Conservation (phyloP, 2,888 invertebrate genomes). For the Cheilosia vernalis region DNA sequence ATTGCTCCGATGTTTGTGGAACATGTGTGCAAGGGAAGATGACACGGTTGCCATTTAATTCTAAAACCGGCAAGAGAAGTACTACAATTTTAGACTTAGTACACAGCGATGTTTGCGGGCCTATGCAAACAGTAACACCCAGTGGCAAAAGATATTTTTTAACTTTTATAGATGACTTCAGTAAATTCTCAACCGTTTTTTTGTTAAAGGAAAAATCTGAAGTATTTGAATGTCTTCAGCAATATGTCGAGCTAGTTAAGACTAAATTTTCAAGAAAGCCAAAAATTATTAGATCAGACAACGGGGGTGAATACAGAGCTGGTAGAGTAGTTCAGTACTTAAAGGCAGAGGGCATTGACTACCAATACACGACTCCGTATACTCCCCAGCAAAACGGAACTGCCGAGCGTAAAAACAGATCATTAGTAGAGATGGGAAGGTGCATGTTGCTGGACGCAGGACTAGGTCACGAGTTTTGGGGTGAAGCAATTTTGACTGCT, state of each 20-base stretch:
- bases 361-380: slow-evolving; percentile 12
- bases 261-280: no score
- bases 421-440: slow-evolving; percentile 74
- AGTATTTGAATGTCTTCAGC: no score
- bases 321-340: not conserved
- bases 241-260: no score
- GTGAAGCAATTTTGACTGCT: no score
- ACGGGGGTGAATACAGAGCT: no score
- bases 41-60: slow-evolving; percentile 12
- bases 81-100: not conserved
- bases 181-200: no score
- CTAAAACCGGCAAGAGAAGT: not conserved
- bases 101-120: no score
- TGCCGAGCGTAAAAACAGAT: slow-evolving; percentile 39
- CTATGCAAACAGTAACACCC: not conserved
- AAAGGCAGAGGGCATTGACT: not conserved
- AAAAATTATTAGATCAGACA: no score
- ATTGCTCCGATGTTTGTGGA: slow-evolving; percentile 12
- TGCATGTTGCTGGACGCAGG: slow-evolving; percentile 75
- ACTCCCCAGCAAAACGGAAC: slow-evolving; percentile 60
- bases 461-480: slow-evolving; percentile 75
- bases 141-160: not conserved
- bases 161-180: not conserved
- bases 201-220: no score
- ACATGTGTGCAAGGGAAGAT: not conserved